Conservation (phyloP, 2,797 vertebrate species). For the Pristis pectinata region DNA sequence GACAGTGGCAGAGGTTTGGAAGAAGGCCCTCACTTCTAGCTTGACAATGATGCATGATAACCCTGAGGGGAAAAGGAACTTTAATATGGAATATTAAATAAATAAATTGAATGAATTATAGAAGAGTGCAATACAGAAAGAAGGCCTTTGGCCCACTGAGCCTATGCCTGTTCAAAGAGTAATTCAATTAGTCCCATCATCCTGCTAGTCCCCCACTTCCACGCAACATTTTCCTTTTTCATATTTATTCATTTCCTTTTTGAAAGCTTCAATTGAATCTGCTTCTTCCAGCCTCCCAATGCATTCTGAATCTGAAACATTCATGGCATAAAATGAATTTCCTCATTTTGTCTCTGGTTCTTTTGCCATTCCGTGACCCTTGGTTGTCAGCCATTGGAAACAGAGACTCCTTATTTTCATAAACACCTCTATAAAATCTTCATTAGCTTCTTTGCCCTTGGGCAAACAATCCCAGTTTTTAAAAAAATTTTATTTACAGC, state of each 20-base stretch:
- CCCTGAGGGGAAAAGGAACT: background rate
- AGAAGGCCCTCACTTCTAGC: background rate
- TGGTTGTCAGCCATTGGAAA: background rate
- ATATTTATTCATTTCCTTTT: background rate
- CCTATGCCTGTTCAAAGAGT: background rate
- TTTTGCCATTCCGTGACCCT: too few relatives aligned
- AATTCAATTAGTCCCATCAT: background rate
- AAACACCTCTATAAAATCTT: background rate
- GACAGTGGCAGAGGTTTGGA: background rate
- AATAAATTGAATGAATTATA: background rate
- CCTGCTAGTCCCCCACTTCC: background rate
- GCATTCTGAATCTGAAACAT: background rate
- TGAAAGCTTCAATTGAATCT: background rate
- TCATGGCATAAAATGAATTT: too few relatives aligned
- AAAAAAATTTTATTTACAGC: too few relatives aligned
- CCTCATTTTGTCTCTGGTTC: too few relatives aligned
- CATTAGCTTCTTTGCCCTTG: background rate
- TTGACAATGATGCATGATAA: background rate
- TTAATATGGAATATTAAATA: background rate
- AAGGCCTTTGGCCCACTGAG: background rate
- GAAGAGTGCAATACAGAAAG: background rate
- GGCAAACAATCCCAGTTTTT: background rate
- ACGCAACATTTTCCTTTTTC: background rate
- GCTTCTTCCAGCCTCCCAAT: background rate
- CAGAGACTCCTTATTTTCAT: background rate